Percentiles rank a stretch among this genome's conserved stretches.
These are phyloP conservation scores for Falco novaeseelandiae DNA, from an alignment of 2,797 vertebrate species.

Conservation along the genomic window DNA sequence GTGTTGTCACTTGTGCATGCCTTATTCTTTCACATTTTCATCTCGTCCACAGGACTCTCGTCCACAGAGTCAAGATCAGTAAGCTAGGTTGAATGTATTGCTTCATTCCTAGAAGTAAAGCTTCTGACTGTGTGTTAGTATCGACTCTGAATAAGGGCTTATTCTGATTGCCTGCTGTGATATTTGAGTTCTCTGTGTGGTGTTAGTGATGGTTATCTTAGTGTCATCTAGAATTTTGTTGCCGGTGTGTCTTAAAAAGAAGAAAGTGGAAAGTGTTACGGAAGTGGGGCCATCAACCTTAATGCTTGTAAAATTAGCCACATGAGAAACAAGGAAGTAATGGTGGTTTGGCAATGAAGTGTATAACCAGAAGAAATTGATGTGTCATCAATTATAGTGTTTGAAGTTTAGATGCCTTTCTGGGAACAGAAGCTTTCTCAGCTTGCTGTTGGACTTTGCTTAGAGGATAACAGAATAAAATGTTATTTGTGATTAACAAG, in stretches of 20 bases:
- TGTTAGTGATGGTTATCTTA: neutral
- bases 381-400: neutral
- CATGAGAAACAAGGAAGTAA: neutral
- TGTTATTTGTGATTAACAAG: neutral
- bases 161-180: neutral
- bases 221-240: neutral
- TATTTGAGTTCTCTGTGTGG: neutral
- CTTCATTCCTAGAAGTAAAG: neutral
- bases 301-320: neutral
- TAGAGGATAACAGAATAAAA: neutral
- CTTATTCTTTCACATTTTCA: neutral
- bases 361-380: neutral
- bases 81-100: neutral
- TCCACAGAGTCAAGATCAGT: fast-evolving
- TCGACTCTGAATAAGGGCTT: neutral
- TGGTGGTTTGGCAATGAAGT: neutral
- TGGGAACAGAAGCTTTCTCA: neutral
- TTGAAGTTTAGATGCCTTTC: neutral
- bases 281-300: neutral
- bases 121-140: neutral
- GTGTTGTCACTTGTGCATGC: neutral
- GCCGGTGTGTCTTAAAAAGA: neutral
- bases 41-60: neutral
- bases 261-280: neutral
- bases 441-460: neutral